Percentiles rank a stretch among this genome's conserved stretches.
phyloP scores from a whole-genome alignment of 23 tunicate species.

The Halocynthia roretzi region DNA sequence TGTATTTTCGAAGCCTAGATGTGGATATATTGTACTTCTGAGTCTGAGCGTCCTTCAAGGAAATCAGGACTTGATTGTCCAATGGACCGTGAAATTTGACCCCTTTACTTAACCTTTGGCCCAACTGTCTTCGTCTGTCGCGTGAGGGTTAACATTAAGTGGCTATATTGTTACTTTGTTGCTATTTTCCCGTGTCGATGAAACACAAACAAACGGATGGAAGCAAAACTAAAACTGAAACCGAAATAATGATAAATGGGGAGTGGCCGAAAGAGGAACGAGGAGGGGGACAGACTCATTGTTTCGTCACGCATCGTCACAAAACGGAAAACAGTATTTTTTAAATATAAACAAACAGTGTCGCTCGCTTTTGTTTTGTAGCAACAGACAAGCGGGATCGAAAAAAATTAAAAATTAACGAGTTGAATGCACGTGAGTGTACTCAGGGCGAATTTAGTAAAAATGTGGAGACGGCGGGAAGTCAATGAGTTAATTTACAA shows the following conservation, averaged over 20 bases:
- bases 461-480: too few relatives aligned
- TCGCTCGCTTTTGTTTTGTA: too few relatives aligned
- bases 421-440: not conserved
- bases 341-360: constrained; percentile 1
- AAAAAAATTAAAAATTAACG: not conserved
- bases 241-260: not conserved
- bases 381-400: too few relatives aligned
- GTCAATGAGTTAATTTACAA: too few relatives aligned
- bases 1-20: too few relatives aligned
- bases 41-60: too few relatives aligned
- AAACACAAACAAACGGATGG: constrained; percentile 1
- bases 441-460: not conserved
- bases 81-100: too few relatives aligned
- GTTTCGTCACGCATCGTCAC: constrained; percentile 16
- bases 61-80: too few relatives aligned
- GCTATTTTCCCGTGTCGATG: constrained; percentile 11
- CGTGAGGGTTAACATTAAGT: not conserved
- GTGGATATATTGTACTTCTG: too few relatives aligned
- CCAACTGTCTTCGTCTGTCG: not conserved
- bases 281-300: constrained; percentile 5
- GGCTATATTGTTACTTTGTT: not conserved
- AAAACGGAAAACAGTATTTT: constrained; percentile 12
- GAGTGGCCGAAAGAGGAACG: not conserved
- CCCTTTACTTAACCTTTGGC: too few relatives aligned
- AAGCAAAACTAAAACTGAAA: not conserved